Evolutionary conservation across 2,797 vertebrate genomes (phyloP), one percentile per base, ranked within the genome.

Genomic region (Leuciscus waleckii): DNA sequence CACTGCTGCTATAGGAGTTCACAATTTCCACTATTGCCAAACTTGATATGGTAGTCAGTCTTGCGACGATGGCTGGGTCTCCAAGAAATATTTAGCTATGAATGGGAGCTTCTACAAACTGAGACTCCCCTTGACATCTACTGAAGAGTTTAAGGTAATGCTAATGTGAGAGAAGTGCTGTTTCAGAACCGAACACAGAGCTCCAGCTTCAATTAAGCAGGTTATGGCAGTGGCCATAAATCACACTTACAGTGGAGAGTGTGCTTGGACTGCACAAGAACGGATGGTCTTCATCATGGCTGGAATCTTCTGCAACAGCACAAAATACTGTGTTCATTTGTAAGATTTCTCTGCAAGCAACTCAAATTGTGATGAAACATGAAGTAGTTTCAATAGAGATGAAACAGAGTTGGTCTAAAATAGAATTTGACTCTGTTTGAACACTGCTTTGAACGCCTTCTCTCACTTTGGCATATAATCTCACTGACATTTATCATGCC

Each of bases 131-230:
- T 21, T 79, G 26, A 87, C 77, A 56, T 85, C 56, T n/a, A 69
- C 63, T 8, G 6, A 71, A 54, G 46, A 73, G 79, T 83, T 76
- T n/a, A 88, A 79, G n/a, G 65, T 85, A 29, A 29, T 79, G 46
- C 14, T 9, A 41, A 75, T 32, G 43, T 68, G 54, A 16, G 80
- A 75, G 29, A 19, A 58, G 23, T 49, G 61, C 37, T n/a, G 29
- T 13, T 61, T 61, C 58, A 61, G 58, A 43, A 13, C 3, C 43
- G 11, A 43, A 43, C 43, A 43, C 43, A 43, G 43, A 43, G 43
- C 43, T 43, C 43, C 43, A 43, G 43, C 43, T 13, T 43, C 3
- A 43, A 43, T 43, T 13, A 43, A 13, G 43, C 43, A 13, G 43
- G 43, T 13, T 43, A 13, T 43, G 43, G 43, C 43, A 43, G 43